phyloP scores from a whole-genome alignment of 2,113 vertebrate genomes.

The Aleadryas rufinucha region DNA sequence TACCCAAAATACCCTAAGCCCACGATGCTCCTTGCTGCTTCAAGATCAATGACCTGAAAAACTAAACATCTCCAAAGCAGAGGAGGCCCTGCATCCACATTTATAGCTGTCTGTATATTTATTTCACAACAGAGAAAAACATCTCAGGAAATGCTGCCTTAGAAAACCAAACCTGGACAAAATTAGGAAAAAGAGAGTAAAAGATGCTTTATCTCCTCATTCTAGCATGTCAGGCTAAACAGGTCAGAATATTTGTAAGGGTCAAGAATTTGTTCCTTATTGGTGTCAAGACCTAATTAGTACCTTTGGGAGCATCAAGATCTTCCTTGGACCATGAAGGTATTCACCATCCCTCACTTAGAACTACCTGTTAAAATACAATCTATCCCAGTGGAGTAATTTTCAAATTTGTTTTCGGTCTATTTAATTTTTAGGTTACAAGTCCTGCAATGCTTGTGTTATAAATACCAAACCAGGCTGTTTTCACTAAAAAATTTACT shows the following conservation, averaged over 20 bases:
- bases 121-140: not conserved
- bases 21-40: not conserved
- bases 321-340: not conserved
- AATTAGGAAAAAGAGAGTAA: not conserved
- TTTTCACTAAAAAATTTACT: not conserved
- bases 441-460: not conserved
- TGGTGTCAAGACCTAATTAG: not conserved
- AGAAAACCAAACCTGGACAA: not conserved
- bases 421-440: not conserved
- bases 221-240: not conserved
- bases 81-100: not conserved
- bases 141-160: not conserved
- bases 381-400: not conserved
- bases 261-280: not conserved
- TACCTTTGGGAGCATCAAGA: not conserved
- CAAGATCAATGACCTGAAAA: not conserved
- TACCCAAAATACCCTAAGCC: not conserved
- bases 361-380: not conserved
- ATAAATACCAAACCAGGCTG: not conserved
- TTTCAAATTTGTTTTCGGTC: not conserved
- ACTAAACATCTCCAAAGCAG: not conserved
- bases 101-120: not conserved
- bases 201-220: not conserved
- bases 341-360: not conserved
- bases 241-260: not conserved